phyloP scores from a whole-genome alignment of 53 echinoderm and acorn worm species.

The Crossaster papposus region DNA sequence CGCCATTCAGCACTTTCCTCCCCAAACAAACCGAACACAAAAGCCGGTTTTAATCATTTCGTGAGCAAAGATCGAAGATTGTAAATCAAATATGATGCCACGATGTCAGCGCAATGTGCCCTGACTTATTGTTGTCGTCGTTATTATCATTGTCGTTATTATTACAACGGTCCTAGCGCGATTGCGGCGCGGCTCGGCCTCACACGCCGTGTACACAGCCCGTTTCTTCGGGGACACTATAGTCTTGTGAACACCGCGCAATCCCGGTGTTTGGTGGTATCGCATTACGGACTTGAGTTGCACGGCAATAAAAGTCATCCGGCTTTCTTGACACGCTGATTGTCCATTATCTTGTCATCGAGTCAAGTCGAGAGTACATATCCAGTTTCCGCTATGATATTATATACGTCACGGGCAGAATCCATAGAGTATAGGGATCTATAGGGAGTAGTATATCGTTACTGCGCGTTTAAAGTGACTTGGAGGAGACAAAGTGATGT shows the following conservation, averaged over 20 bases:
- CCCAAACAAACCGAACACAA: not conserved
- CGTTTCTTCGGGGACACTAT: not conserved
- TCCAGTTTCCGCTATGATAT: constrained; percentile 35
- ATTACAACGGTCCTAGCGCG: not conserved
- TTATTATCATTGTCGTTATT: not conserved
- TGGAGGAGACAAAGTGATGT: no score
- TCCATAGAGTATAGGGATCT: not conserved
- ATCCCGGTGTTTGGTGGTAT: constrained; percentile 6
- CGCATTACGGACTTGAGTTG: constrained; percentile 35
- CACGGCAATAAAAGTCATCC: constrained; percentile 24
- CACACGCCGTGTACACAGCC: not conserved
- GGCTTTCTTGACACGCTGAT: constrained; percentile 16
- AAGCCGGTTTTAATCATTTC: constrained; percentile 42
- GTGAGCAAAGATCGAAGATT: not conserved
- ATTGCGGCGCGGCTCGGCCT: not conserved
- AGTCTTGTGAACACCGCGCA: not conserved
- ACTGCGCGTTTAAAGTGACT: no score
- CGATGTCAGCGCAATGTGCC: not conserved
- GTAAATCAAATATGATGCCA: constrained; percentile 31
- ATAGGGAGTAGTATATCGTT: not conserved
- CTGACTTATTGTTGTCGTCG: not conserved
- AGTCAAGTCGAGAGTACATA: constrained; percentile 35
- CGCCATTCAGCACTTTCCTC: not conserved
- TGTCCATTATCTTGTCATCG: constrained; percentile 44
- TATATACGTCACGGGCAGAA: not conserved